phyloP scores from a whole-genome alignment of 2,113 vertebrate species.

The Gopherus flavomarginatus region DNA sequence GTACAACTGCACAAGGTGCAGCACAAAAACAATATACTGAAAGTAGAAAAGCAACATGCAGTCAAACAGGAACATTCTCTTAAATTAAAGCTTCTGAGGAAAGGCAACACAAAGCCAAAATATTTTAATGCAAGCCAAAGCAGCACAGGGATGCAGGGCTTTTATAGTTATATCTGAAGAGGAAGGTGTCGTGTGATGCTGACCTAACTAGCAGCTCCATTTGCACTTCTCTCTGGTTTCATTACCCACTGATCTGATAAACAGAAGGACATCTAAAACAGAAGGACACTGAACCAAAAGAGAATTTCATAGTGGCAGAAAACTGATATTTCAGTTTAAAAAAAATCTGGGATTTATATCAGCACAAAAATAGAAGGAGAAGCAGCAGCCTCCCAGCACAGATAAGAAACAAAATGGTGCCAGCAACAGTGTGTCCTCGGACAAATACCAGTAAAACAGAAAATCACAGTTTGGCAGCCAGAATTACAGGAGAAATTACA shows the following conservation, averaged over 20 bases:
- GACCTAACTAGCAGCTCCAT: background rate
- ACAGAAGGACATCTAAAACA: background rate
- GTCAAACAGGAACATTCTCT: accelerated
- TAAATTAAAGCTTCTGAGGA: background rate
- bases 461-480: background rate
- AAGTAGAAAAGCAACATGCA: background rate
- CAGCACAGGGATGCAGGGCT: background rate
- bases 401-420: background rate
- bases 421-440: slow-evolving; percentile 4
- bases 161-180: background rate
- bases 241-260: background rate
- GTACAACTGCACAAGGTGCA: background rate
- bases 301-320: background rate
- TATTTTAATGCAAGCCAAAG: background rate
- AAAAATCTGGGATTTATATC: background rate
- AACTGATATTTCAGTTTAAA: background rate
- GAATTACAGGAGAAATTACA: background rate
- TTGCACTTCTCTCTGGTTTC: background rate
- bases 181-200: background rate
- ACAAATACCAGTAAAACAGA: background rate
- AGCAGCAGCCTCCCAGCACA: background rate
- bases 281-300: background rate
- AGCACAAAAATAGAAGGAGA: background rate
- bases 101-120: background rate
- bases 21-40: background rate